Evolutionary conservation across 2,797 vertebrate species (phyloP), one percentile per base, ranked within the genome.

Genomic region (Phylloscopus collybita): DNA sequence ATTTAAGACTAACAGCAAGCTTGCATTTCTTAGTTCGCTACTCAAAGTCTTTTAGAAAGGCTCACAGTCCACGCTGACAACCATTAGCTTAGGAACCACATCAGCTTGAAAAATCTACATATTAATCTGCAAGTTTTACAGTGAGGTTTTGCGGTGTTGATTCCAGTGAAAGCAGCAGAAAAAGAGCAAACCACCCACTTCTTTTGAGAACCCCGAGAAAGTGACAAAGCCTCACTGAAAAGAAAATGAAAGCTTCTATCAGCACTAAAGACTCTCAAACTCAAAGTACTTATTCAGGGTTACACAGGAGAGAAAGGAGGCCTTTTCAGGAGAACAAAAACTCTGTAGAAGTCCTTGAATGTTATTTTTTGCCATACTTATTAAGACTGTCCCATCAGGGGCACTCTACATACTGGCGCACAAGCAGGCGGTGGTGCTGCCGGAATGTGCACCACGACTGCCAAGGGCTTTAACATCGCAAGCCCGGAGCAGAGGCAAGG

Each of bases 391-490:
- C 42, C 38, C 23, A 36, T 9, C 9, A 21, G 26, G 34, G 25
- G 3, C 6, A 3, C 23, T 40, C 20, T 1, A 60, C 9, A 23
- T 7, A 22, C 5, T 0, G 4, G 13, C 10, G 4, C 1, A 13
- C 25, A 9, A 16, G 3, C 42, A 17, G 1, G 20, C 23, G 45
- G 22, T 1, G 1, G 26, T 32, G 38, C 29, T 38, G 40, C 56
- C 2, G 10, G 5, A 10, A 30, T 0, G 16, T 0, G 7, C 65
- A 1, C 65, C 4, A 1, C 4, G 8, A 1, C n/a, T 4, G 7
- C 26, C 5, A 3, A 36, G 13, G 25, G 18, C 64, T 38, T 26
- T 3, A 61, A 6, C n/a, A 7, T 34, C 4, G 32, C 71, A 2
- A 9, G 49, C 10, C 7, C 0, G 25, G 17, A 32, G 76, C 51